These are phyloP conservation scores for Drosophila pectinifera DNA, from an alignment of 1,140 invertebrate genomes.

Conservation along the genomic window DNA sequence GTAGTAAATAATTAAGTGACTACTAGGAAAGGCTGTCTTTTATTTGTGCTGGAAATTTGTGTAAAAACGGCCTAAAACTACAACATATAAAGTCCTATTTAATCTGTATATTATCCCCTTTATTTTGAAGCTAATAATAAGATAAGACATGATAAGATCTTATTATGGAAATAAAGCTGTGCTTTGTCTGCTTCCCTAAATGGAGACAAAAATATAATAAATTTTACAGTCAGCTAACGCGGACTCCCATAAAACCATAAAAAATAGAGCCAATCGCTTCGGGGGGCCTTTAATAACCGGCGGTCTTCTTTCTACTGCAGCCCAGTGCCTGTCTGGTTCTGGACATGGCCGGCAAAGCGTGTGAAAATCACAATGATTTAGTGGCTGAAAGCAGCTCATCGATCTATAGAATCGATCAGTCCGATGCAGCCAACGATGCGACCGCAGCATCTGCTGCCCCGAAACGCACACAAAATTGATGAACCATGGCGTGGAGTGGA, in stretches of 20 bases:
- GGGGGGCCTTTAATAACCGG: slow-evolving; percentile 16
- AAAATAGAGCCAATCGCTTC: slow-evolving; percentile 29
- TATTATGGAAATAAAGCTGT: not conserved
- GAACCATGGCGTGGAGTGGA: slow-evolving; percentile 20
- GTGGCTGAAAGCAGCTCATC: slow-evolving; percentile 51
- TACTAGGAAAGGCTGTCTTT: no score
- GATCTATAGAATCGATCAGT: slow-evolving; percentile 57
- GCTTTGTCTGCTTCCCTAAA: not conserved
- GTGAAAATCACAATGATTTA: slow-evolving; percentile 64
- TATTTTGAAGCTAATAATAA: not conserved
- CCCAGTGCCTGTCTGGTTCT: slow-evolving; percentile 22
- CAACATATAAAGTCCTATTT: no score
- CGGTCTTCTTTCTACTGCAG: slow-evolving; percentile 4
- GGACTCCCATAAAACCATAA: slow-evolving; percentile 4
- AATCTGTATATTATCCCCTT: not conserved
- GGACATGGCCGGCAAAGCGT: slow-evolving; percentile 49
- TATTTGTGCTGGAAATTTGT: no score
- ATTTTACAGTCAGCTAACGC: not conserved
- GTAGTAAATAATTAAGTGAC: no score
- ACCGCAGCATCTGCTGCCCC: slow-evolving; percentile 40
- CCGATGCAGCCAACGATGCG: slow-evolving; percentile 36
- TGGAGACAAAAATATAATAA: not conserved
- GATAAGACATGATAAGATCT: not conserved
- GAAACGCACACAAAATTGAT: slow-evolving; percentile 58
- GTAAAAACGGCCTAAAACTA: not conserved